Evolutionary conservation across 1,140 invertebrate species (phyloP).

Genomic region (Chironomus striatipennis): DNA sequence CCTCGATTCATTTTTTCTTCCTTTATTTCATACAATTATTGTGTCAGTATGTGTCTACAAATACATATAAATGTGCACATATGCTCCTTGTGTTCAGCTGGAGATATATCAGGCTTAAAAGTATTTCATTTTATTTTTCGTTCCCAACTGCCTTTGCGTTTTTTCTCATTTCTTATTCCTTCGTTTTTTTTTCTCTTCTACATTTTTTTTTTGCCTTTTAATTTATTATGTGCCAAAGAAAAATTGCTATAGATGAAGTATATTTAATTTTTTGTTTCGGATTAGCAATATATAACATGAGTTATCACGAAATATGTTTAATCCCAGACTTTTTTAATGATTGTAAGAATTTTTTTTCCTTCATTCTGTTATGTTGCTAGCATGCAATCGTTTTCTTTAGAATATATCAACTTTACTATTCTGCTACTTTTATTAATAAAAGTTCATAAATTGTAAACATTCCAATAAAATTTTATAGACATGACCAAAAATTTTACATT

Average conservation of each 20-base stretch:
- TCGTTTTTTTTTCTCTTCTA: neutral
- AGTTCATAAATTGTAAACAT: too few relatives aligned
- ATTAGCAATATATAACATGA: conserved; percentile 23
- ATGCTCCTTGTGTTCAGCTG: conserved; percentile 20
- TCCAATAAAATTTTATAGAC: too few relatives aligned
- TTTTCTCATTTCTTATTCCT: conserved; percentile 10
- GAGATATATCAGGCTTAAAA: conserved; percentile 18
- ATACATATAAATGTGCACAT: neutral
- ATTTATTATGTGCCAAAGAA: conserved; percentile 24
- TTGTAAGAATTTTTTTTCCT: neutral
- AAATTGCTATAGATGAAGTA: conserved; percentile 13
- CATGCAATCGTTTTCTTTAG: neutral
- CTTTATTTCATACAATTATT: neutral
- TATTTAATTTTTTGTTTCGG: conserved; percentile 8
- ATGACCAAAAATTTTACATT: too few relatives aligned
- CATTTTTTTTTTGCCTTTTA: neutral
- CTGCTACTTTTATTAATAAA: too few relatives aligned
- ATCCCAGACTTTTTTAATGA: conserved; percentile 24
- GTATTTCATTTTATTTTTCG: neutral
- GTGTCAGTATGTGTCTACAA: neutral
- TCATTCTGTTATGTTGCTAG: neutral
- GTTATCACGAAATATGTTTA: conserved; percentile 20
- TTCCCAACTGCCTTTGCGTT: conserved; percentile 22
- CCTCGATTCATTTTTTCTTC: conserved; percentile 12
- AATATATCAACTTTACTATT: too few relatives aligned